These are phyloP conservation scores for Neoarius graeffei DNA, from an alignment of 2,113 vertebrate species.

Conservation along the genomic window DNA sequence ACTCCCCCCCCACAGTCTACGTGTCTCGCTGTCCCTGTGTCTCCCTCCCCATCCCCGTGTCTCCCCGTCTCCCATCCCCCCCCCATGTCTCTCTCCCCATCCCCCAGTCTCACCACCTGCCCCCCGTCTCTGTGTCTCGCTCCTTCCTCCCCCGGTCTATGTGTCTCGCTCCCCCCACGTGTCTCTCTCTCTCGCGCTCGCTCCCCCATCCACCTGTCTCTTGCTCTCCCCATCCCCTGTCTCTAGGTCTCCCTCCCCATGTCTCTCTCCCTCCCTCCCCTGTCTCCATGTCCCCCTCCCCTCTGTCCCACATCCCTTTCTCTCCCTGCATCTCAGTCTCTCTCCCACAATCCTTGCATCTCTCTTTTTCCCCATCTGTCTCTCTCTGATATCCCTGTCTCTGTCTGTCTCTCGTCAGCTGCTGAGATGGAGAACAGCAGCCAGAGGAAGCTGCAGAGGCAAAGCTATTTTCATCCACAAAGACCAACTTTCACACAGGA, in stretches of 20 bases:
- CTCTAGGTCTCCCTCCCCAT: neutral
- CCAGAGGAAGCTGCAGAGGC: slow-evolving; percentile 17
- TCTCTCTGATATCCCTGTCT: neutral
- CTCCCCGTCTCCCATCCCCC: neutral
- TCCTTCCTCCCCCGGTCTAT: neutral
- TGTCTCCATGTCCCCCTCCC: neutral
- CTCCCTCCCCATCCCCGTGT: neutral
- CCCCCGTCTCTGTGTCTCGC: neutral
- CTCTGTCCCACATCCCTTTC: neutral
- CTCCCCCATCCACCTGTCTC: neutral
- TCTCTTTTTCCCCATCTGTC: neutral
- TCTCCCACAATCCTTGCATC: neutral
- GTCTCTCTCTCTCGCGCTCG: neutral
- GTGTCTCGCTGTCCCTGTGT: neutral
- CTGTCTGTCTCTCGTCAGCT: slow-evolving; percentile 3
- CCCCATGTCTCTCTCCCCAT: neutral
- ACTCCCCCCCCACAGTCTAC: neutral
- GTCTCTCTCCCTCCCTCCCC: neutral
- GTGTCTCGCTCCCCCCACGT: neutral
- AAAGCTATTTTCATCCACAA: slow-evolving; percentile 47
- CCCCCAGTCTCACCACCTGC: neutral
- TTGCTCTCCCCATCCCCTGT: neutral
- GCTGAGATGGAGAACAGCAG: slow-evolving; percentile 23
- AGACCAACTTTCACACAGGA: slow-evolving; percentile 49
- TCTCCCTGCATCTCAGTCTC: neutral